Base-by-base conservation (phyloP, 2,888 invertebrate species). In the Portevinia maculata region DNA sequence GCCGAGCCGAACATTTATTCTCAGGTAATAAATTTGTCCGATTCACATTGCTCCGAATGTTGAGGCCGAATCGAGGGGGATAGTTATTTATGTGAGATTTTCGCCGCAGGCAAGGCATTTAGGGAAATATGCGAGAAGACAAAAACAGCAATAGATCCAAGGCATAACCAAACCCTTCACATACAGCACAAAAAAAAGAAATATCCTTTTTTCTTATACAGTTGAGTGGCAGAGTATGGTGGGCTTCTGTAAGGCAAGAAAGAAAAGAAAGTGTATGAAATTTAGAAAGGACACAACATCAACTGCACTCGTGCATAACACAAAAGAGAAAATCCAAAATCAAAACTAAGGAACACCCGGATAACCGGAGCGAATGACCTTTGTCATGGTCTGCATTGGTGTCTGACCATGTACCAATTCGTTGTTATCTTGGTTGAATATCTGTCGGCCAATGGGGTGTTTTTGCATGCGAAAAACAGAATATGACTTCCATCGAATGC, bases 1-100 rank as follows among this genome's bases (percentile, higher is more conserved):
- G 88, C 88, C 70, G 91, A 91, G 85, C 90, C 91, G 71, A 90
- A 90, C 79, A 91, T 91, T 85, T 91, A 90, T 86, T 90, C 91
- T 81, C 91, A 91, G 90, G 91, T 91, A 91, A 90, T 88, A 87
- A 88, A 89, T 86, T 88, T 89, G 87, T 87, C 88, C 86, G 88
- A 90, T 85, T 87, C 87, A 85, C 87, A 88, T 55, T 87, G 86
- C 83, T 86, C 87, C 62, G 88, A 87, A 67, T 87, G 87, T 84
- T 78, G 44, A 76, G 55, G 32, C 44, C 9, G 41, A 30, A 21
- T 17, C 7, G 41, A 17, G 28, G 17, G 30, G 24, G 15, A 11
- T 15, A 11, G 46, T 67, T 78, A 71, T 78, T 70, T 71, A 78
- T 71, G 41, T 50, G 41, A 34, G 28, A 53, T 50, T 57, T 64